Evolutionary conservation across 2,113 vertebrate species (phyloP), one percentile per base, ranked within the genome.

Genomic region (Thalassarche chlororhynchos): DNA sequence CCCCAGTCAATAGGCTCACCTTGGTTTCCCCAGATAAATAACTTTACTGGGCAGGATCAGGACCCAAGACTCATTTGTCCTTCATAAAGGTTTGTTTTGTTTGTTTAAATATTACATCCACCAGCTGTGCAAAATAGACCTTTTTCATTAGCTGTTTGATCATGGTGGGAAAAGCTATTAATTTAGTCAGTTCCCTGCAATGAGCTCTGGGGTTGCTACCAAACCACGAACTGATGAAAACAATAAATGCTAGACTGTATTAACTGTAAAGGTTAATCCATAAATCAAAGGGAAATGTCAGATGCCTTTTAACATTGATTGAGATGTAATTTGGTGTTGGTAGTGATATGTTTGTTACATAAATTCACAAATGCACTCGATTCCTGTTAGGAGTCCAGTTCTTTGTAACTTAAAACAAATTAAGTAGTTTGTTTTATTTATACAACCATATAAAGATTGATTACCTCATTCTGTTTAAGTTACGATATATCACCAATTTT

Each of bases 221-320:
- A 84, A 97, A 96, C 92, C 95, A 96, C 47, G 3, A 82, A 75
- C 71, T 76, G 90, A 88, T 93, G 94, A 92, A 97, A 97, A 96
- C 95, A 94, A 97, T 97, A 97, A 98, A 97, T 71, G 82, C 88
- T 92, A 40, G 70, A 96, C 81, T 95, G 80, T 46, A 94, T 97
- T 93, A 97, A 96, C 95, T 94, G 95, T 97, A 98, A 98, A 98
- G 98, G 98, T 98, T 98, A 98, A 98, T 97, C 95, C 98, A 98
- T 98, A 98, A 98, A 98, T 98, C 98, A 98, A 96, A 97, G 83
- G 96, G 87, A 98, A 98, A 98, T 98, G 98, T 98, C 98, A 98
- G 92, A 60, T 85, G 96, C 97, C 98, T 98, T 96, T 98, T 98
- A 97, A 98, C 96, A 69, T 96, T 98, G 97, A 97, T 97, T 97